Evolutionary conservation across 92 coral and sea anemone genomes (phyloP).

Genomic region (Scolanthus callimorphus): DNA sequence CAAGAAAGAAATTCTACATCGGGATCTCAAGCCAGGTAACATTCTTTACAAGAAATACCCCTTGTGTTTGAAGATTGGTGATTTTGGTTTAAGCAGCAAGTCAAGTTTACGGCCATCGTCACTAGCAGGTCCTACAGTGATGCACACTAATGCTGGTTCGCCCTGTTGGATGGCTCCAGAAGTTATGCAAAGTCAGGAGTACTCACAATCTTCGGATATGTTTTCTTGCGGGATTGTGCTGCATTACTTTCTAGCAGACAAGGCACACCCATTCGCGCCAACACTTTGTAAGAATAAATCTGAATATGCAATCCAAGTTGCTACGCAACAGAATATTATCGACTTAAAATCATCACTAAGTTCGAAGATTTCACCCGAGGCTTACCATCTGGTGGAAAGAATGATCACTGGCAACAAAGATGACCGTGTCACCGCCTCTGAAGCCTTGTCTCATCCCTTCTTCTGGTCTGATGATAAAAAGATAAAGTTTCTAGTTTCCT

Average conservation of each 20-base stretch:
- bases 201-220: constrained; percentile 3
- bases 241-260: constrained; percentile 9
- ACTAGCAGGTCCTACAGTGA: too few relatives aligned
- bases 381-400: constrained; percentile 78
- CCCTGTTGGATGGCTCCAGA: too few relatives aligned
- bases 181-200: too few relatives aligned
- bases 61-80: too few relatives aligned
- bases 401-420: constrained; percentile 69
- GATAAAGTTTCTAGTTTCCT: too few relatives aligned
- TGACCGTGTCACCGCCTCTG: constrained; percentile 69
- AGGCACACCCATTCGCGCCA: constrained; percentile 8
- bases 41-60: too few relatives aligned
- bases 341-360: background rate
- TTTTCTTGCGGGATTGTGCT: constrained; percentile 12
- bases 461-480: too few relatives aligned
- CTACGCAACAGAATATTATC: constrained; percentile 1
- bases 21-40: too few relatives aligned
- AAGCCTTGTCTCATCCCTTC: constrained; percentile 81
- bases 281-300: too few relatives aligned
- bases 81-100: constrained; percentile 32
- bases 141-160: too few relatives aligned
- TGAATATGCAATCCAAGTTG: background rate
- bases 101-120: too few relatives aligned
- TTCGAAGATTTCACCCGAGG: constrained; percentile 21
- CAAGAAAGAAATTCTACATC: too few relatives aligned